phyloP scores from a whole-genome alignment of 2,888 invertebrate species.

The Fissipunctia ypsillon region DNA sequence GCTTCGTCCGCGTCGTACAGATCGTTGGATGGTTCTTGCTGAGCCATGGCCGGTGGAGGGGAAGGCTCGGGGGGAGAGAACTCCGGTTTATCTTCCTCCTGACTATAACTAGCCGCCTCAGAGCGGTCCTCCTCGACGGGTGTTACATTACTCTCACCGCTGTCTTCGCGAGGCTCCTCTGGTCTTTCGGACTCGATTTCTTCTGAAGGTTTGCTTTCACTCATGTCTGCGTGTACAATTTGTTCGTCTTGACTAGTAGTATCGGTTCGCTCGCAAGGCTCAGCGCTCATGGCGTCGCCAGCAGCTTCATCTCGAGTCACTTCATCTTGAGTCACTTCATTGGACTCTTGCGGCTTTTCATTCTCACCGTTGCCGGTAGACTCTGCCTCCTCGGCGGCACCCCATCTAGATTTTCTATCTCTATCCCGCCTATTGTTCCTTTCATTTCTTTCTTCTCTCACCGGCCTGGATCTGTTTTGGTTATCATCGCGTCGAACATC shows the following conservation, averaged over 20 bases:
- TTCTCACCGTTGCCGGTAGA: slow-evolving; percentile 16
- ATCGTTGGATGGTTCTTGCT: slow-evolving; percentile 49
- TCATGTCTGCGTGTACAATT: slow-evolving; percentile 30
- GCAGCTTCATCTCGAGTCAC: slow-evolving; percentile 28
- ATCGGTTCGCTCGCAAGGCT: slow-evolving; percentile 39
- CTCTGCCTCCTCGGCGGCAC: slow-evolving; percentile 80
- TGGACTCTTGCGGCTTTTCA: slow-evolving; percentile 39
- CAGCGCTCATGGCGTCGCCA: slow-evolving; percentile 28
- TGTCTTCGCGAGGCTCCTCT: slow-evolving; percentile 40
- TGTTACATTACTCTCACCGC: slow-evolving; percentile 17
- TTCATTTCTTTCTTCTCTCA: slow-evolving; percentile 53
- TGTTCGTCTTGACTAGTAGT: slow-evolving; percentile 63
- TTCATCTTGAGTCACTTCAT: slow-evolving; percentile 14
- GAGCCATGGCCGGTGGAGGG: slow-evolving; percentile 23
- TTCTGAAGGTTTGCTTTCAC: slow-evolving; percentile 17
- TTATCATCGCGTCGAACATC: slow-evolving; percentile 19
- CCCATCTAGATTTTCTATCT: slow-evolving; percentile 87
- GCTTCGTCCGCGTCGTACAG: slow-evolving; percentile 80
- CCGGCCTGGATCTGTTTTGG: slow-evolving; percentile 28
- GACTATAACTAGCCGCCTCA: slow-evolving; percentile 43
- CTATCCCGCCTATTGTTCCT: slow-evolving; percentile 75
- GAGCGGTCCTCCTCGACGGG: slow-evolving; percentile 23
- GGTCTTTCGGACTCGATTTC: slow-evolving; percentile 18
- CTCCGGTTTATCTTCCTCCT: slow-evolving; percentile 31
- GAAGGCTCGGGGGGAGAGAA: slow-evolving; percentile 26